Evolutionary conservation across 2,888 invertebrate genomes (phyloP), one percentile per base, ranked within the genome.

Genomic region (Lycophotia porphyrea): DNA sequence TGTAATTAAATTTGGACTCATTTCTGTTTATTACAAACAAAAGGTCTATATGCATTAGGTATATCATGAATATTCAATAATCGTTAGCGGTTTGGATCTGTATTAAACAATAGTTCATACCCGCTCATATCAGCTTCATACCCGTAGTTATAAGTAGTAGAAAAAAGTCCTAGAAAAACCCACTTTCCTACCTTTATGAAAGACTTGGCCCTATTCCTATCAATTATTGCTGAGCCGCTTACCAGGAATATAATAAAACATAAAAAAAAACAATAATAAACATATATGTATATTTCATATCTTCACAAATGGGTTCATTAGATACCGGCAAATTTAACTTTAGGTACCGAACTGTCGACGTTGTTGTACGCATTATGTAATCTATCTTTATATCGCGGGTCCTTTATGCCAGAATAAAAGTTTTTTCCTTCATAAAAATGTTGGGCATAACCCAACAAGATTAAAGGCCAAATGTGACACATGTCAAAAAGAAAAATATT

Each of bases 391-490:
- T 68, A 74, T 49, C 61, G 73, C 71, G 47, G 83, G 55, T 69
- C 80, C 76, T 86, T 86, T 82, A 74, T 74, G 66, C 55, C 76
- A 47, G 70, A 73, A 73, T 85, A 85, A 85, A 85, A 71, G 83
- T 49, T 66, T 68, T 82, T 81, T 61, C 68, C 72, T 81, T 73
- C 76, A 70, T 80, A 80, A 85, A 81, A 76, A 82, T 73, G 70
- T 71, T 82, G 74, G 81, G 74, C 66, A 72, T 61, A 67, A 67
- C 79, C 74, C 74, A 73, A 80, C 83, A 74, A 85, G 76, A 83
- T 86, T 83, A 80, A 80, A 85, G 72, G 65, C 60, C 78, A 74
- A 80, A 76, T 82, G 76, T 77, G 82, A 85, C 74, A 85, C 74
- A 75, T 83, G 80, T 73, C 83, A 71, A 65, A 70, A 78, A 82